Percentiles rank a stretch among this genome's conserved stretches.
Evolutionary conservation across 2,113 vertebrate species (phyloP).

Genomic region (Pseudopipra pipra): DNA sequence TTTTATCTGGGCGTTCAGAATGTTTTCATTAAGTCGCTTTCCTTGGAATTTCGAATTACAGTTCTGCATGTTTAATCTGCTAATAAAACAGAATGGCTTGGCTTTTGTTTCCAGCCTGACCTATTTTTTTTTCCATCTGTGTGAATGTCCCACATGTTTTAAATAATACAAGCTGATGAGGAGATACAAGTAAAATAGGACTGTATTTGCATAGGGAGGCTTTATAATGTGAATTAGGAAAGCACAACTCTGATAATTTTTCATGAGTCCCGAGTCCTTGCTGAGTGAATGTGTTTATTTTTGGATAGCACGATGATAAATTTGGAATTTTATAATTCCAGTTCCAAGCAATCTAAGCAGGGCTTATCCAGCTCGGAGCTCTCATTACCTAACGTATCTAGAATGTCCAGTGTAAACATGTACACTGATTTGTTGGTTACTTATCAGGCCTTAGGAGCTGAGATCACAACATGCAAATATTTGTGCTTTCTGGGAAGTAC

Average conservation of each 20-base stretch:
- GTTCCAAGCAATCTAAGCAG: background rate
- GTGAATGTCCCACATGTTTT: slow-evolving; percentile 25
- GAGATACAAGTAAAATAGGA: background rate
- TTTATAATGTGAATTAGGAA: background rate
- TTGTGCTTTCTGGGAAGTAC: slow-evolving; percentile 20
- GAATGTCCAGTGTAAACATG: slow-evolving; percentile 2
- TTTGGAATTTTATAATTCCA: background rate
- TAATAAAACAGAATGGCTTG: slow-evolving; percentile 2
- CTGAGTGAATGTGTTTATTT: background rate
- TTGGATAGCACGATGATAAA: background rate
- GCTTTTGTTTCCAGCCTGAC: slow-evolving; percentile 49
- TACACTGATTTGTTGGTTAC: background rate
- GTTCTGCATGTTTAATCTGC: slow-evolving; percentile 10
- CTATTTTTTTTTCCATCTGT: slow-evolving; percentile 44
- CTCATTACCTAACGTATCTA: background rate
- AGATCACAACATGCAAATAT: background rate
- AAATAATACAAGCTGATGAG: slow-evolving; percentile 30
- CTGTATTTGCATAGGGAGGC: background rate
- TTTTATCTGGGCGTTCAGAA: background rate
- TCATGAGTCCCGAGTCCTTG: background rate
- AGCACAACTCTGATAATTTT: background rate
- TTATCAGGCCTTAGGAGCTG: background rate
- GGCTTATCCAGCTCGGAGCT: background rate
- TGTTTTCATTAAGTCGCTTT: background rate
- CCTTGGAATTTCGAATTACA: background rate